phyloP scores from a whole-genome alignment of 2,113 vertebrate species.

The Datnioides undecimradiatus region DNA sequence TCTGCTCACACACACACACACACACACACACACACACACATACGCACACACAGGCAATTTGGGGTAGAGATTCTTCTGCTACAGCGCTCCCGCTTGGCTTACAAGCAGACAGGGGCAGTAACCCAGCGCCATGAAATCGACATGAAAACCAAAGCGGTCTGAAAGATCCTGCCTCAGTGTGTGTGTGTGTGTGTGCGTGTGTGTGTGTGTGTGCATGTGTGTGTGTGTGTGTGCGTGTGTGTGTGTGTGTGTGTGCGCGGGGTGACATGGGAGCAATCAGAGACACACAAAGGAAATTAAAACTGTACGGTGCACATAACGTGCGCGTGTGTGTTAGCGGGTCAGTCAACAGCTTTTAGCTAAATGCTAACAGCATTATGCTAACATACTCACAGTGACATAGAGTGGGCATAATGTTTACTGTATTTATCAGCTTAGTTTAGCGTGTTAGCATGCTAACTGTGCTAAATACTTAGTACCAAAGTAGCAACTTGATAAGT shows the following conservation, averaged over 20 bases:
- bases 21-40: conserved; percentile 9
- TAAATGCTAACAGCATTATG: no score
- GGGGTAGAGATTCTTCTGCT: conserved; percentile 58
- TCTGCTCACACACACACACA: conserved; percentile 13
- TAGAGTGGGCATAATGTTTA: not conserved
- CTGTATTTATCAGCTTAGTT: not conserved
- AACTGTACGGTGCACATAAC: conserved; percentile 5
- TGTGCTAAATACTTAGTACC: not conserved
- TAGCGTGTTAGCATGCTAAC: not conserved
- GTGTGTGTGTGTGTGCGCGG: conserved; percentile 21
- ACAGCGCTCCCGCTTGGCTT: conserved; percentile 60
- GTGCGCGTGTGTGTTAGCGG: not conserved
- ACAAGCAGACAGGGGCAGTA: conserved; percentile 50
- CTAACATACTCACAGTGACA: not conserved
- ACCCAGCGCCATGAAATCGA: conserved; percentile 61
- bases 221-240: conserved; percentile 26
- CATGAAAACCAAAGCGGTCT: conserved; percentile 67
- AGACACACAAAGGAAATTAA: conserved; percentile 34
- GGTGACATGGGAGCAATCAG: not conserved
- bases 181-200: conserved; percentile 26
- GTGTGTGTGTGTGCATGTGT: conserved; percentile 29
- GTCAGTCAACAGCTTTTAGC: conserved; percentile 11
- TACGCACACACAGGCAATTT: conserved; percentile 28
- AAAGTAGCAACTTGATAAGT: no score
- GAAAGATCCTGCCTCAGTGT: conserved; percentile 35